These are phyloP conservation scores for Romanogobio albipinnatus DNA, from an alignment of 2,113 vertebrate genomes.

Conservation along the genomic window DNA sequence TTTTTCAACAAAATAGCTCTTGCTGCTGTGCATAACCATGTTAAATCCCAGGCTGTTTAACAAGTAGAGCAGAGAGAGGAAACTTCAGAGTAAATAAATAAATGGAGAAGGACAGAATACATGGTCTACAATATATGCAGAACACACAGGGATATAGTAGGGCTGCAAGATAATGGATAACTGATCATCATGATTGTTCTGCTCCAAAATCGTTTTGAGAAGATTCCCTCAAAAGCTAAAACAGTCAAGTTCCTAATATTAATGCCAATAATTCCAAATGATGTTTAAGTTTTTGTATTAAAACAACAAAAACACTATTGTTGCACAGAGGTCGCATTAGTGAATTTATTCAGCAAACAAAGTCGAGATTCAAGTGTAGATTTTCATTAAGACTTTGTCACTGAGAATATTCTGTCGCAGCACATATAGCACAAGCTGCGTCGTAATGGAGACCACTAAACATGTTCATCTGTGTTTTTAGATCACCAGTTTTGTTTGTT, in stretches of 20 bases:
- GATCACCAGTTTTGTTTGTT: not conserved
- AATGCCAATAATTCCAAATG: not conserved
- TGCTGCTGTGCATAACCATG: constrained; percentile 1
- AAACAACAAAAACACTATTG: not conserved
- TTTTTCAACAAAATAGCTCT: constrained; percentile 31
- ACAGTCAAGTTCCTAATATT: not conserved
- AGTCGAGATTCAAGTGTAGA: too few relatives aligned
- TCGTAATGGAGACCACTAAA: not conserved
- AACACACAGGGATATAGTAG: not conserved
- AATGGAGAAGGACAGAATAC: not conserved
- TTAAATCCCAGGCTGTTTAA: not conserved
- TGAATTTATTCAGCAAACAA: too few relatives aligned
- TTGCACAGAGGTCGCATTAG: not conserved
- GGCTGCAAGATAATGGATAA: not conserved
- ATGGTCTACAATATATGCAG: not conserved
- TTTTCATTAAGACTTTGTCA: too few relatives aligned
- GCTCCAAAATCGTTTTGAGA: not conserved
- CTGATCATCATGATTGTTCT: not conserved
- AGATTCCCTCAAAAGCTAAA: not conserved
- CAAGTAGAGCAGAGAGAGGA: not conserved
- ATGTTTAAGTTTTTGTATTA: not conserved
- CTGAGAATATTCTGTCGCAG: too few relatives aligned
- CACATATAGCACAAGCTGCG: not conserved
- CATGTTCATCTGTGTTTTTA: not conserved
- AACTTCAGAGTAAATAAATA: not conserved